Conservation (phyloP, 2,797 vertebrate species). For the Microhierax caerulescens region DNA sequence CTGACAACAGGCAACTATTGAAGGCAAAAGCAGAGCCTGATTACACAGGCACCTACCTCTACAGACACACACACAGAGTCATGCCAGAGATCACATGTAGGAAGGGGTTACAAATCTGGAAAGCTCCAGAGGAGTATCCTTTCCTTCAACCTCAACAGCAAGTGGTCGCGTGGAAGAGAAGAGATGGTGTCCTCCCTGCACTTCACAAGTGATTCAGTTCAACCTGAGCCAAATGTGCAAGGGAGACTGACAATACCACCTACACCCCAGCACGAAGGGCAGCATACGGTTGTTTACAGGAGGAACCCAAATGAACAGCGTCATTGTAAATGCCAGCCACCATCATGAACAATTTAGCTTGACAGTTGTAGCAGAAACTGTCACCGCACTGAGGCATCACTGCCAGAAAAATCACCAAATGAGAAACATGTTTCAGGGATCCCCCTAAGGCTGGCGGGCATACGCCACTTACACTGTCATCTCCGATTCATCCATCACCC, state of each 20-base stretch:
- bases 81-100: not conserved
- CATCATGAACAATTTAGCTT: conserved; percentile 42
- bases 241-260: not conserved
- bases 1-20: not conserved
- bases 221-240: not conserved
- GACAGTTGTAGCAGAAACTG: conserved; percentile 48
- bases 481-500: conserved; percentile 35
- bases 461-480: conserved; percentile 36
- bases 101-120: not conserved
- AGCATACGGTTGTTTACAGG: not conserved
- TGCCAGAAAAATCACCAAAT: conserved; percentile 54
- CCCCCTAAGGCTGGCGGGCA: not conserved
- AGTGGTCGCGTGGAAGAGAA: not conserved
- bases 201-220: not conserved
- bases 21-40: not conserved
- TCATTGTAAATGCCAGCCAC: conserved; percentile 31
- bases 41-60: not conserved
- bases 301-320: conserved; percentile 30
- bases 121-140: not conserved
- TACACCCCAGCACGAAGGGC: not conserved
- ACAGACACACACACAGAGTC: not conserved
- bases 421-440: conserved; percentile 47
- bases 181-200: not conserved
- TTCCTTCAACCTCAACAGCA: not conserved
- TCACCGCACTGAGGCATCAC: conserved; percentile 17